Conservation (phyloP, 2,113 vertebrate genomes). For the rabbit (Oryctolagus cuniculus) region mOryCun1.1 NC_091438.1:5579501-5580000, state of each 20-base stretch:
- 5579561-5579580: neutral
- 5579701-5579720: neutral
- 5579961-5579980: fast-evolving
- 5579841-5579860: neutral
- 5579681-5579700: neutral
- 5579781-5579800: neutral
- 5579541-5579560: neutral
- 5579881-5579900: fast-evolving
- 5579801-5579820: constrained; percentile 37
- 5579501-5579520: neutral
- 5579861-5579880: neutral
- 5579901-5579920: neutral
- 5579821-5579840: neutral
- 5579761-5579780: neutral
- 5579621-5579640: neutral
- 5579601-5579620: too few species aligned
- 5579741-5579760: neutral
- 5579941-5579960: too few species aligned
- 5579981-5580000: neutral
- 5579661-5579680: neutral
- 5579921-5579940: neutral
- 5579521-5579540: too few species aligned
- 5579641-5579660: neutral
- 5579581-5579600: neutral
- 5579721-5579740: neutral